phyloP scores from a whole-genome alignment of 2,888 invertebrate genomes.

The Heteromurus nitidus region DNA sequence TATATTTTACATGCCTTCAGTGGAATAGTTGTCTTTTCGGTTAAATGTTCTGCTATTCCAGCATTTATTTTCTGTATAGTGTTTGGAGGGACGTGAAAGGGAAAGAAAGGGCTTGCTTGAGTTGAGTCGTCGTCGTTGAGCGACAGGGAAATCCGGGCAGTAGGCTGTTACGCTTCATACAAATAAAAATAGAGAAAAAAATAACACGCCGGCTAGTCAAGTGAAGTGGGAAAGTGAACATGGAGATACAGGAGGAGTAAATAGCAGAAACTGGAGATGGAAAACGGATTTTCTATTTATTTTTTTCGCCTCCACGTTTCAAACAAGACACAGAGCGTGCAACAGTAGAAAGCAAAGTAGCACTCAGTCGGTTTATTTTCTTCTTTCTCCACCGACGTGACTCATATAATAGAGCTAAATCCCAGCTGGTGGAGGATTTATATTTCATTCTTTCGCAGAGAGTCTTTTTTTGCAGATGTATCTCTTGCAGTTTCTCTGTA shows the following conservation, averaged over 20 bases:
- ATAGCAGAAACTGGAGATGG: slow-evolving; percentile 16
- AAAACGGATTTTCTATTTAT: slow-evolving; percentile 51
- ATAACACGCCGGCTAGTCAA: slow-evolving; percentile 30
- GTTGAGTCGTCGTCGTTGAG: slow-evolving; percentile 18
- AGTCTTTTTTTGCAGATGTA: slow-evolving; percentile 47
- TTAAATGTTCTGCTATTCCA: not conserved
- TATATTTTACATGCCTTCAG: slow-evolving; percentile 41
- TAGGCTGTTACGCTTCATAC: slow-evolving; percentile 17
- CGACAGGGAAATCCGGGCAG: slow-evolving; percentile 46
- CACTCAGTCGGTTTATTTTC: slow-evolving; percentile 29
- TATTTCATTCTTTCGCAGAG: slow-evolving; percentile 44
- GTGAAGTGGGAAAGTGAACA: slow-evolving; percentile 36
- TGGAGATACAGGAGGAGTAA: slow-evolving; percentile 10
- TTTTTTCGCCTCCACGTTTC: slow-evolving; percentile 27
- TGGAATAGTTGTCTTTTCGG: not conserved
- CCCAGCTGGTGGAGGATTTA: slow-evolving; percentile 63
- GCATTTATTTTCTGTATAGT: not conserved
- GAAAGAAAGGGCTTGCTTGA: not conserved
- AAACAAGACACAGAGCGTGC: not conserved
- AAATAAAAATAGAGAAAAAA: slow-evolving; percentile 4
- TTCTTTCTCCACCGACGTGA: slow-evolving; percentile 35
- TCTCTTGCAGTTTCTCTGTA: slow-evolving; percentile 7
- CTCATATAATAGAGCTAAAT: slow-evolving; percentile 59
- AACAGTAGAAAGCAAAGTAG: not conserved
- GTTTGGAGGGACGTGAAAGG: slow-evolving; percentile 1